Evolutionary conservation across 2,113 vertebrate genomes (phyloP).

Genomic region (Megaceryle maxima): DNA sequence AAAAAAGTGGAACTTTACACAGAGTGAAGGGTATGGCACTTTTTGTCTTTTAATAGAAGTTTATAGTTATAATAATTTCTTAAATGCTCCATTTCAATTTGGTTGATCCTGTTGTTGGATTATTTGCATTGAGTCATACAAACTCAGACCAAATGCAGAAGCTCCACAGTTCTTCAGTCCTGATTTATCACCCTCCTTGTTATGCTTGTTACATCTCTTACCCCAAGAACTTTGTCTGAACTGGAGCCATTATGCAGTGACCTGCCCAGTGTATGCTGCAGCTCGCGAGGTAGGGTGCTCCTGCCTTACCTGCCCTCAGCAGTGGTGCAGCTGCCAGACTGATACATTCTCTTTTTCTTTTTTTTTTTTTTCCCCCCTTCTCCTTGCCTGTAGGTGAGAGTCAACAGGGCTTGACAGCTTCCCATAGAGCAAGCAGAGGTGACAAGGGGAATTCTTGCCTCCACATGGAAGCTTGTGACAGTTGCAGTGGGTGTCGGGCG

Average conservation of each 20-base stretch:
- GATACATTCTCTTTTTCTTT: background rate
- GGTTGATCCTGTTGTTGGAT: background rate
- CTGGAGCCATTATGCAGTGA: background rate
- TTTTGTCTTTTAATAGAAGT: background rate
- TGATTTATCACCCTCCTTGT: background rate
- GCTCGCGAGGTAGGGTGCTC: background rate
- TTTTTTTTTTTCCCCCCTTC: background rate
- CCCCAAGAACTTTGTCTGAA: background rate
- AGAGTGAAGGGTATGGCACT: background rate
- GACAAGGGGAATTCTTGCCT: background rate
- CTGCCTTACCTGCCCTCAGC: background rate
- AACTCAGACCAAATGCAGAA: background rate
- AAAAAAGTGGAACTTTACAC: background rate
- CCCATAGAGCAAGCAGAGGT: background rate
- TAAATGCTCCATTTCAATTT: background rate
- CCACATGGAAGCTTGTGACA: accelerated
- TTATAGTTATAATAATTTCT: background rate
- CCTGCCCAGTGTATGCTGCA: background rate
- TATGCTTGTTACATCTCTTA: background rate
- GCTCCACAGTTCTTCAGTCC: background rate
- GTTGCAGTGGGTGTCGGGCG: accelerated
- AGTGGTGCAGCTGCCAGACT: background rate
- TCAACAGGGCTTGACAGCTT: background rate
- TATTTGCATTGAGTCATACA: background rate
- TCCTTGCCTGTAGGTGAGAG: background rate